Base-by-base conservation (phyloP, 2,888 invertebrate species). In the Lissonota sp. region DNA sequence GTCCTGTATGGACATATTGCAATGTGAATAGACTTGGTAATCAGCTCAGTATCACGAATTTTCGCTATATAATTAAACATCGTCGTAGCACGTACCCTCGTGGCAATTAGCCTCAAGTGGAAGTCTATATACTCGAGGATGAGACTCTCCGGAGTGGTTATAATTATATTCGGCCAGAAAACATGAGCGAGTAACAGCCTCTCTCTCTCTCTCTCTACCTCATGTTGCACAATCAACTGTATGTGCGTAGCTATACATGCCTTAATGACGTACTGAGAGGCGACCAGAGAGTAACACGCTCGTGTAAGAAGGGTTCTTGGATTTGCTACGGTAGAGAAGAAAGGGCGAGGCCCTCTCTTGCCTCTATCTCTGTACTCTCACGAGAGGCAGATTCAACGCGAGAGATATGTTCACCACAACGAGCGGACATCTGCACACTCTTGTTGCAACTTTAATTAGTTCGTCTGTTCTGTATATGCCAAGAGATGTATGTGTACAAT, bases 201-300 rank as follows among this genome's bases (percentile, higher is more conserved):
- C 39, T 49, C 42, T 53, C 14, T 40, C 62, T 60, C 44, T 55
- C 63, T 73, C 37, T 44, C 46, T 16, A 49, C 51, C 16, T 53
- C 49, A 49, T 44, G 51, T 8, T 42, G 66, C 44, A 66, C 72
- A 63, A 60, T 72, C 73, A 58, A 46, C 46, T 49, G 16, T 62
- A 44, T 16, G 60, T 67, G 70, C 81, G 60, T 78, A 75, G 51
- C 49, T 64, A 64, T 71, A 67, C 78, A 67, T 57, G 71, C 62
- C 78, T 82, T 82, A 82, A 82, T 79, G 81, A 79, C 81, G 81
- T 74, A 73, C 77, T 12, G 76, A 71, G 79, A 70, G 64, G 75
- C 66, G 70, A 71, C 63, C 78, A 40, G 70, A 62, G 75, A 75
- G 62, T 66, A 82, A 72, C 78, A 75, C 71, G 71, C 78, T 55